Evolutionary conservation across 2,888 invertebrate species (phyloP).

Genomic region (Heliconius ismenius): DNA sequence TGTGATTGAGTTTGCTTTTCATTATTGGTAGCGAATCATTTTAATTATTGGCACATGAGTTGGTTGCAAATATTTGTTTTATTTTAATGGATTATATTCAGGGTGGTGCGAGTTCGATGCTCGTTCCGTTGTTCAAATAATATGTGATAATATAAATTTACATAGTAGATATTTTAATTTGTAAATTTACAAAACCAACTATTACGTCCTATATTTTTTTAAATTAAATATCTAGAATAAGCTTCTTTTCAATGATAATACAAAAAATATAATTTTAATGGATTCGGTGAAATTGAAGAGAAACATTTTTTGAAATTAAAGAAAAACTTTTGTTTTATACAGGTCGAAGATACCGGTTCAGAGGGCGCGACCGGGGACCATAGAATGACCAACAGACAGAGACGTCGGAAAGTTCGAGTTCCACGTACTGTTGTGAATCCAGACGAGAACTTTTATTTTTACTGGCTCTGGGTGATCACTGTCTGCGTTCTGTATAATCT

Average conservation of each 20-base stretch:
- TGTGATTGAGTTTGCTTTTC: conserved; percentile 19
- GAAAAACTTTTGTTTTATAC: conserved; percentile 8
- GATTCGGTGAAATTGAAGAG: neutral
- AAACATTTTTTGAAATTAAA: conserved; percentile 7
- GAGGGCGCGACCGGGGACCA: conserved; percentile 84
- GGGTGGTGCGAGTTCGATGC: neutral
- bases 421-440: conserved; percentile 94
- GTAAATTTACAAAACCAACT: neutral
- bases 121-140: neutral
- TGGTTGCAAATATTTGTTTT: neutral
- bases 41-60: neutral
- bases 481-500: conserved; percentile 95
- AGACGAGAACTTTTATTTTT: conserved; percentile 97
- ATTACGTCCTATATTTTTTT: neutral
- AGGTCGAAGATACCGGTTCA: conserved; percentile 86
- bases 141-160: neutral
- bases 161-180: neutral
- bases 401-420: conserved; percentile 86
- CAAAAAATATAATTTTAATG: neutral
- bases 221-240: neutral
- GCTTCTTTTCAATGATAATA: neutral
- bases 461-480: conserved; percentile 95
- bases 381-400: conserved; percentile 80
- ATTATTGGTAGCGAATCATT: neutral
- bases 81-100: neutral